Evolutionary conservation across 1,140 invertebrate genomes (phyloP).

Genomic region (Apis dorsata): DNA sequence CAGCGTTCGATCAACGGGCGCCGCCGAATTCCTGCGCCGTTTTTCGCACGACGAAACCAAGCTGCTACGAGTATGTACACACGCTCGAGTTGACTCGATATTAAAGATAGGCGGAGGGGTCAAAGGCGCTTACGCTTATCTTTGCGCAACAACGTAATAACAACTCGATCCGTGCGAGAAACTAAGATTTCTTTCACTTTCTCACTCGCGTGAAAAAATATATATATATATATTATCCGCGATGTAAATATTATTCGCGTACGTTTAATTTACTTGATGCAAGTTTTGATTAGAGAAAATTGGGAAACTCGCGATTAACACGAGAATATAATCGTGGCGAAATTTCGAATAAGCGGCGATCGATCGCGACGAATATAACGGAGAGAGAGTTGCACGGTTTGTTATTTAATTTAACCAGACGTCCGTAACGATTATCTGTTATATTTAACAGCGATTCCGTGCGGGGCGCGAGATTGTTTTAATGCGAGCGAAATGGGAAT

Average conservation of each 20-base stretch:
- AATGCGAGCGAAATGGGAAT: slow-evolving; percentile 35
- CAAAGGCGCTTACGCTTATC: neutral
- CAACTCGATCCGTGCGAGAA: neutral
- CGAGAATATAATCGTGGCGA: too few species aligned
- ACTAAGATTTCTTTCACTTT: neutral
- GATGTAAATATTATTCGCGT: too few species aligned
- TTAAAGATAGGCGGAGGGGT: slow-evolving; percentile 35
- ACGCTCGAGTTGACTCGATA: slow-evolving; percentile 43
- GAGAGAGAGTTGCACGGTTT: neutral
- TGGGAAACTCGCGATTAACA: too few species aligned
- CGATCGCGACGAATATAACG: too few species aligned
- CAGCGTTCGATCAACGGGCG: too few species aligned
- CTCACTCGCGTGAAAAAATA: neutral
- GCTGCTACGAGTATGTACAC: neutral
- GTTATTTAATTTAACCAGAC: slow-evolving; percentile 36
- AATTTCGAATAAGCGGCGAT: too few species aligned
- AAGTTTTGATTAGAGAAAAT: too few species aligned
- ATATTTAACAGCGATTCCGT: slow-evolving; percentile 44
- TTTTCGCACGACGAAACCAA: neutral
- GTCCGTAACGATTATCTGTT: slow-evolving; percentile 56
- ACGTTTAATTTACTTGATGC: too few species aligned
- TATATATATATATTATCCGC: too few species aligned
- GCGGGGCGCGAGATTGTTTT: slow-evolving; percentile 42
- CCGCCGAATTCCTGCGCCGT: neutral
- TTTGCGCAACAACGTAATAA: neutral